Base-by-base conservation (phyloP, 1,140 invertebrate genomes). In the Papilio polyxenes region DNA sequence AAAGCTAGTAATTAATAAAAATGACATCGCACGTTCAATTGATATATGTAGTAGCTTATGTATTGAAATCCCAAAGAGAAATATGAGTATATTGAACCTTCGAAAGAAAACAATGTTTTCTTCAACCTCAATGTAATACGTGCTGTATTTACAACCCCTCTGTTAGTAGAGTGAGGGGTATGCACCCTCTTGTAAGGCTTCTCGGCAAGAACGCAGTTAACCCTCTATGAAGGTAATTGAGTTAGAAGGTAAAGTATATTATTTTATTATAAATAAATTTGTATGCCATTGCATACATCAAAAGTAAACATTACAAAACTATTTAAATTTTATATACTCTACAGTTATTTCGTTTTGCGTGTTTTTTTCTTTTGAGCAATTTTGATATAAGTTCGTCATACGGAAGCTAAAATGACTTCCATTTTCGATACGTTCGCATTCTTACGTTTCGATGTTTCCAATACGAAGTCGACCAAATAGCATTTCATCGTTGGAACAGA, bases 401-500 rank as follows among this genome's bases (percentile, higher is more conserved):
- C 13, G 13, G 13, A 72, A 72, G 5, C 10, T 65, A 62, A 8
- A 65, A 9, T 31, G 59, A 69, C 31, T 69, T 72, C 31, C 6
- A 37, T 37, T 37, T 40, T 72, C 31, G 31, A 37, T 37, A 37
- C 2, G 65, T 72, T 75, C 74, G 44, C 31, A 53, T 77, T 53
- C 23, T 51, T 53, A 77, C n/a, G 7, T 23, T 31, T 77, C 20
- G 40, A 49, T 69, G 40, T 49, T 23, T 65, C 15, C 9, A 65
- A 80, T 59, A 59, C 75, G 83, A 76, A 48, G 20, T 72, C 75
- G 48, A 56, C 44, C 49, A 83, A 72, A 49, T 83, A 82, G 82
- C 82, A 69, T 85, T 81, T 81, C 86, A 84, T 87, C 81, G 84
- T 87, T 87, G 83, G 81, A 65, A 82, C 78, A 83, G 83, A 86